These are phyloP conservation scores for Notiomystis cincta DNA, from an alignment of 2,113 vertebrate species.

Conservation along the genomic window DNA sequence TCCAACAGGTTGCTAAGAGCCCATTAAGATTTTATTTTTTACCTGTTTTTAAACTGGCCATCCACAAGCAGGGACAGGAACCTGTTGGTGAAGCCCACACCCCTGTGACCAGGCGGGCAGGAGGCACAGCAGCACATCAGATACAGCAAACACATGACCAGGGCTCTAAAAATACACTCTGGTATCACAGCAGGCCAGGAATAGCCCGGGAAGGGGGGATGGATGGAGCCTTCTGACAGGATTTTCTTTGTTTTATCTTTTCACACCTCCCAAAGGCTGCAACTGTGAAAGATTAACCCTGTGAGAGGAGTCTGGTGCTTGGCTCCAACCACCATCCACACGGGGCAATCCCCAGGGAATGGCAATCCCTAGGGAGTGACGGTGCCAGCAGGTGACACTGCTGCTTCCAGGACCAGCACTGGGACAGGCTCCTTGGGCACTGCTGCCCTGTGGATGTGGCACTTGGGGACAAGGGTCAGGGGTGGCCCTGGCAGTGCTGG, in stretches of 20 bases:
- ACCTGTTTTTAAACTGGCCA: background rate
- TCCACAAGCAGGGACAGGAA: fast-evolving
- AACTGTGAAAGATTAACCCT: background rate
- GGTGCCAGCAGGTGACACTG: background rate
- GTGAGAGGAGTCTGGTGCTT: background rate
- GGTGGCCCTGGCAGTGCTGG: background rate
- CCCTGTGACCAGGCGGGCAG: background rate
- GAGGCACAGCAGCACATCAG: background rate
- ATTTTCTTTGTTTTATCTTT: constrained; percentile 12
- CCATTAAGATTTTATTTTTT: background rate
- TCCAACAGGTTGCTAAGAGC: background rate
- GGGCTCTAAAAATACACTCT: constrained; percentile 72
- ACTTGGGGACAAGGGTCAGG: background rate
- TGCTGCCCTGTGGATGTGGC: background rate
- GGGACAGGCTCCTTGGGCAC: background rate
- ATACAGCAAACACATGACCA: constrained; percentile 70
- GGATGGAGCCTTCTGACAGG: background rate
- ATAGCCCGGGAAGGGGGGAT: background rate
- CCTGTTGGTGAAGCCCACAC: background rate
- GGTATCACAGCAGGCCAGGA: constrained; percentile 61
- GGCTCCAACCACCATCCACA: background rate
- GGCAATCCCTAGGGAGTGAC: background rate
- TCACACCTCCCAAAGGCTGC: background rate
- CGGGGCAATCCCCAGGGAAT: background rate
- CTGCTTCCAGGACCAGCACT: background rate